Evolutionary conservation across 64 coral and sea anemone species (phyloP).

Genomic region (Pocillopora verrucosa): DNA sequence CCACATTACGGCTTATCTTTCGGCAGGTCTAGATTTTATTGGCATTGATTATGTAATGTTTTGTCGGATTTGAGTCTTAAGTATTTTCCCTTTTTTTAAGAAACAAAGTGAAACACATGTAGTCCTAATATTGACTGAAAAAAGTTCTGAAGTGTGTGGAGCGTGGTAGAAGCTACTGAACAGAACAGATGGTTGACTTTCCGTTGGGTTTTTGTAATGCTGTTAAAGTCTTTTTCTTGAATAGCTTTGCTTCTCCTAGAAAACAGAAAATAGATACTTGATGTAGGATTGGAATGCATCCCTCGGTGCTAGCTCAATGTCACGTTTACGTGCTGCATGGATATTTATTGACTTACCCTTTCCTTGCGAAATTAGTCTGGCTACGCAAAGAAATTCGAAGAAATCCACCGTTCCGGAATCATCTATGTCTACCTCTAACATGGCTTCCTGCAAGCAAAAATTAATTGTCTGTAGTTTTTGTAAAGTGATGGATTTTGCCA

Average conservation of each 20-base stretch:
- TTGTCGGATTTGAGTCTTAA: too few species aligned
- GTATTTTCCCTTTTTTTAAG: too few species aligned
- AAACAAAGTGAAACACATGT: too few species aligned
- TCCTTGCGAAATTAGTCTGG: slow-evolving; percentile 80
- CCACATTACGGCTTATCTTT: too few species aligned
- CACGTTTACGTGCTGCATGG: too few species aligned
- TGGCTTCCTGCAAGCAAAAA: slow-evolving; percentile 66
- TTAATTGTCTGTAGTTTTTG: not conserved
- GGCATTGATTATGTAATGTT: too few species aligned
- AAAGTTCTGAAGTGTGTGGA: too few species aligned
- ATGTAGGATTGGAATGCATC: too few species aligned
- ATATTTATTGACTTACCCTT: slow-evolving; percentile 43
- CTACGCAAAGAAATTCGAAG: slow-evolving; percentile 87
- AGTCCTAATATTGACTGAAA: too few species aligned
- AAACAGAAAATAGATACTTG: not conserved
- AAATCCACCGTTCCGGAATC: slow-evolving; percentile 90
- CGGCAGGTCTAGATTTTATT: too few species aligned
- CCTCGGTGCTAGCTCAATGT: not conserved
- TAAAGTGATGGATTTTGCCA: too few species aligned
- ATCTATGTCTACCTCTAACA: slow-evolving; percentile 85
- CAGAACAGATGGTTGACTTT: slow-evolving; percentile 50
- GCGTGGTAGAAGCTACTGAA: slow-evolving; percentile 37
- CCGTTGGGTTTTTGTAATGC: slow-evolving; percentile 67
- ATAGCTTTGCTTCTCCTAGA: slow-evolving; percentile 75
- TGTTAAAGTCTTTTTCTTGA: slow-evolving; percentile 87